Evolutionary conservation across 2,888 invertebrate genomes (phyloP).

Genomic region (Osmoderma eremita): DNA sequence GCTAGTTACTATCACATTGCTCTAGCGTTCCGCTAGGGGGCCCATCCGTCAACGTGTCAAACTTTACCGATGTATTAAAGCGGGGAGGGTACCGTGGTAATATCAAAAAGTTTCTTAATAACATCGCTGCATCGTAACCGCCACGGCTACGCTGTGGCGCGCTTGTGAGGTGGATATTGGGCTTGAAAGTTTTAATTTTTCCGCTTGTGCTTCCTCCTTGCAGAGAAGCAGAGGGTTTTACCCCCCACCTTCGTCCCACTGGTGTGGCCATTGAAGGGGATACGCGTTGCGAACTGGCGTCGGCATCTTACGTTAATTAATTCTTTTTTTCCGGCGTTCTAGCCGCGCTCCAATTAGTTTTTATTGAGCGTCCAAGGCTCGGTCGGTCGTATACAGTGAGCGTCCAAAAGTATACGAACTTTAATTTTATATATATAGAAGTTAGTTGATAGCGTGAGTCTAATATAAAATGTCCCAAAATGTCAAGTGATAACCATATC

Average conservation of each 20-base stretch:
- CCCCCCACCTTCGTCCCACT: constrained; percentile 2
- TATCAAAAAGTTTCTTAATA: constrained; percentile 60
- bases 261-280: not conserved
- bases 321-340: constrained; percentile 4
- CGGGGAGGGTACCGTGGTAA: constrained; percentile 49
- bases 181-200: constrained; percentile 42
- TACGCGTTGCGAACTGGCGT: not conserved
- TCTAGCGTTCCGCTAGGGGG: constrained; percentile 16
- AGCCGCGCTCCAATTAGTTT: not conserved
- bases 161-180: constrained; percentile 13
- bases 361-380: not conserved
- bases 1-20: no score
- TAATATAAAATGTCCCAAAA: no score
- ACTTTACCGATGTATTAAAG: constrained; percentile 60
- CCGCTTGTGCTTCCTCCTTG: constrained; percentile 22
- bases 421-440: no score
- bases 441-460: no score
- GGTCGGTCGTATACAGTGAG: no score
- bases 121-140: constrained; percentile 38
- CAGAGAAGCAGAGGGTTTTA: not conserved
- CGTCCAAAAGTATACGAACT: no score
- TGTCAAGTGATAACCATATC: no score
- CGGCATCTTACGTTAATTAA: constrained; percentile 28
- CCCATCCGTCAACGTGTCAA: constrained; percentile 60
- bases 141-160: no score